Base-by-base conservation (phyloP, 2,113 vertebrate genomes). In the Campylomormyrus numenius region DNA sequence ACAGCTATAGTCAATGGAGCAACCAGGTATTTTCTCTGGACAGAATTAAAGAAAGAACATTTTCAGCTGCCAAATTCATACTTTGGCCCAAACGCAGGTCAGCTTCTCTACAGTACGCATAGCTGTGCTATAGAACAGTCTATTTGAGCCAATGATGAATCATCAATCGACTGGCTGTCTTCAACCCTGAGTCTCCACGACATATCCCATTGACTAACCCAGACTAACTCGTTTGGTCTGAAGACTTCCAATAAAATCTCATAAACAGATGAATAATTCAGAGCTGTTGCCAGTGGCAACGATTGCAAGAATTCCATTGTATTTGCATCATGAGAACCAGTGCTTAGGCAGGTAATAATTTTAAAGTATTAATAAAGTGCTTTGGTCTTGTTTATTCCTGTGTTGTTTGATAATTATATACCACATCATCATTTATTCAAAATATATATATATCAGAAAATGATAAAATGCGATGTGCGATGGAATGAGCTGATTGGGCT, bases 181-280 rank as follows among this genome's bases (percentile, higher is more conserved):
- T 85, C 42, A 42, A 13, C n/a, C 46, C 85, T 5, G 48, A 86
- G 48, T 49, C 48, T 17, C 49, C 85, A 87, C 85, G 0, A 53
- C n/a, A 3, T 50, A 15, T 17, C 27, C 46, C 15, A 52, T 87
- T 52, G 46, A 87, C 11, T 50, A 52, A 87, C 85, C 85, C 15
- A n/a, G 27, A 87, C 48, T 52, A 48, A 48, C 45, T 48, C 83
- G n/a, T n/a, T 24, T 45, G 45, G 83, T 48, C 6, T 24, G 83
- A 48, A 85, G 17, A 39, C 83, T 9, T 85, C 45, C 45, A 85
- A 85, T 46, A 24, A 85, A 85, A 48, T 85, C 39, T 45, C 83
- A 52, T 87, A 87, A 87, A 87, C 85, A 87, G 50, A 53, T 53
- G 27, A 87, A 87, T 87, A 87, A 87, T 87, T 87, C 48, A 87